A percentile compares a stretch with the other conserved stretches of the same genome.
These are phyloP conservation scores for Ganaspis brasiliensis DNA, from an alignment of 2,888 invertebrate genomes.

Conservation along the genomic window DNA sequence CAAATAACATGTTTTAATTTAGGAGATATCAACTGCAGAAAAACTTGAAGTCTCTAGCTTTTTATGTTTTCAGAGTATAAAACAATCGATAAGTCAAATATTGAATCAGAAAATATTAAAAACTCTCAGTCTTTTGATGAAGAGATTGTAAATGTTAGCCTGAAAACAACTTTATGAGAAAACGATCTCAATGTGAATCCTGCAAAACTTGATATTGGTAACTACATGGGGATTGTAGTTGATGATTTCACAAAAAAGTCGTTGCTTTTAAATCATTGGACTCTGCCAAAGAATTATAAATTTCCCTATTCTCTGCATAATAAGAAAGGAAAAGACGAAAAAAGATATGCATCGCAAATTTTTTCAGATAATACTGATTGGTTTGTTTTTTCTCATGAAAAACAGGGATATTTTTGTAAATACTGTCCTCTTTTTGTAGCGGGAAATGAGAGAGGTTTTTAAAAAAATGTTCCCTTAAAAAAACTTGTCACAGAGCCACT, in stretches of 20 bases:
- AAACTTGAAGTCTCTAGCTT: background rate
- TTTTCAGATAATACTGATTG: constrained; percentile 4
- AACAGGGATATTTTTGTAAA: constrained; percentile 38
- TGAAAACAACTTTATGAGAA: too few relatives aligned
- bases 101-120: constrained; percentile 2
- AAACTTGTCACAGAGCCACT: constrained; percentile 37
- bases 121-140: too few relatives aligned
- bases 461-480: constrained; percentile 27
- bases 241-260: background rate
- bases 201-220: background rate
- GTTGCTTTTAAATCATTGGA: constrained; percentile 17
- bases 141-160: too few relatives aligned
- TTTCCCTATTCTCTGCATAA: constrained; percentile 22
- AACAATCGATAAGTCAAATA: constrained; percentile 1
- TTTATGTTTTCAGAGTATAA: constrained; percentile 7
- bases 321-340: constrained; percentile 8
- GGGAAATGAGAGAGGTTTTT: background rate
- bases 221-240: background rate
- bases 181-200: too few relatives aligned
- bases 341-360: constrained; percentile 22
- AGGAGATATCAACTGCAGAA: too few relatives aligned
- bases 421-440: constrained; percentile 31
- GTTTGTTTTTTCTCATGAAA: constrained; percentile 23
- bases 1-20: too few relatives aligned
- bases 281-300: constrained; percentile 29